Conservation (phyloP, 2,113 vertebrate species). For the Cariama cristata region DNA sequence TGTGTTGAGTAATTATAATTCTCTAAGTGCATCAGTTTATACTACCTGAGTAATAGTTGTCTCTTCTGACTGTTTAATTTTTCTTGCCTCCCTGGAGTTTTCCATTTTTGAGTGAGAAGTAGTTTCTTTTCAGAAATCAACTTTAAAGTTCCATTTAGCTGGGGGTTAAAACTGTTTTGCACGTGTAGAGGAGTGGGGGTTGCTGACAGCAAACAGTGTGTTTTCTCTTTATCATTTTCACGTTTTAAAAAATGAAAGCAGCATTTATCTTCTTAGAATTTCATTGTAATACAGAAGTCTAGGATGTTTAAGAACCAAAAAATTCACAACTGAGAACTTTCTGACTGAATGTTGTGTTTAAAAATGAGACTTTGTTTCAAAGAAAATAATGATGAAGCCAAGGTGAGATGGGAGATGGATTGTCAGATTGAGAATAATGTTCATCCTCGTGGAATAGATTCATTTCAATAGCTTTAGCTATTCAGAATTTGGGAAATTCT, state of each 20-base stretch:
- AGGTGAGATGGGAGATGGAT: neutral
- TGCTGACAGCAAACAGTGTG: neutral
- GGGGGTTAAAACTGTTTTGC: neutral
- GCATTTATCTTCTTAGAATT: neutral
- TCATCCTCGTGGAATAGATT: neutral
- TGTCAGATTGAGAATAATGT: neutral
- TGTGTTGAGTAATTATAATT: neutral
- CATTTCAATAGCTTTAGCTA: neutral
- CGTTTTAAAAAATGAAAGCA: neutral
- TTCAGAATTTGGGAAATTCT: neutral
- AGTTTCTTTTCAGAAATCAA: neutral
- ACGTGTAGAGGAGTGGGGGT: fast-evolving
- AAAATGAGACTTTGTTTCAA: neutral
- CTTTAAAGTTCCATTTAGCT: neutral
- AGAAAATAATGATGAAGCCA: neutral
- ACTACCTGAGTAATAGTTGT: neutral
- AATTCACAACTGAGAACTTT: neutral
- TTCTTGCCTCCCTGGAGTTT: neutral
- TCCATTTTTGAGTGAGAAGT: neutral
- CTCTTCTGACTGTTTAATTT: neutral
- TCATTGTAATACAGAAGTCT: too few relatives aligned
- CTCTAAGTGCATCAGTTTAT: neutral
- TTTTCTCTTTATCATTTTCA: neutral
- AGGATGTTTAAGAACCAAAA: neutral
- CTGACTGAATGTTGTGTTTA: neutral